Percentiles rank a stretch among this genome's conserved stretches.
Conservation (phyloP, 2,888 invertebrate species). For the Uropetala carovei region DNA sequence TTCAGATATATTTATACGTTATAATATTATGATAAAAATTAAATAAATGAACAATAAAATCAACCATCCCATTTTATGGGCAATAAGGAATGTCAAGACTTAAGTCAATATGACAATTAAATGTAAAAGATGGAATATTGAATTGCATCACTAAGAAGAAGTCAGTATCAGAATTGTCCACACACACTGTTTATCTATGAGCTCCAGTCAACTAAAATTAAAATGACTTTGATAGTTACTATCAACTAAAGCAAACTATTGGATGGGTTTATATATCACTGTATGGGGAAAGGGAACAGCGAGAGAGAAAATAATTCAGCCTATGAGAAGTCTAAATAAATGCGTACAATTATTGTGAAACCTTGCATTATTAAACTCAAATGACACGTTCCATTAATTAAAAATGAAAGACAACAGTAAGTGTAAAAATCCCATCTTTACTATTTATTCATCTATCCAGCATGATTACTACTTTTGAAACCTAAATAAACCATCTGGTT, state of each 20-base stretch:
- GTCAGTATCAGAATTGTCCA: background rate
- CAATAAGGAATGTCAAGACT: slow-evolving; percentile 49
- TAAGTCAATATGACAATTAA: background rate
- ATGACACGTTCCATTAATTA: background rate
- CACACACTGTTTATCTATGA: background rate
- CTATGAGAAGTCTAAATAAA: too few relatives aligned
- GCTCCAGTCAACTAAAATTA: background rate
- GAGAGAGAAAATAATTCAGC: too few relatives aligned
- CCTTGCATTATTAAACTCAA: too few relatives aligned
- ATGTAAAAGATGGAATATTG: background rate
- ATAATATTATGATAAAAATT: background rate
- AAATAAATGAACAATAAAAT: slow-evolving; percentile 26
- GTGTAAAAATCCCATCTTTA: background rate
- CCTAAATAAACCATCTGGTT: slow-evolving; percentile 52
- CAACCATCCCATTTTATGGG: slow-evolving; percentile 54
- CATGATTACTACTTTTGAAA: slow-evolving; percentile 33
- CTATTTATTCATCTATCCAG: background rate
- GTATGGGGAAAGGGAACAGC: background rate
- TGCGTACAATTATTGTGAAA: too few relatives aligned
- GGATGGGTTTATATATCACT: background rate
- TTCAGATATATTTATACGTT: slow-evolving; percentile 33
- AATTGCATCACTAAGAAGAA: background rate
- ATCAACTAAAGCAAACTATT: background rate
- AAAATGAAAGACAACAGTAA: slow-evolving; percentile 18
- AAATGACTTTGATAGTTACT: background rate